phyloP scores from a whole-genome alignment of 2,113 vertebrate species.

The Vombatus ursinus region DNA sequence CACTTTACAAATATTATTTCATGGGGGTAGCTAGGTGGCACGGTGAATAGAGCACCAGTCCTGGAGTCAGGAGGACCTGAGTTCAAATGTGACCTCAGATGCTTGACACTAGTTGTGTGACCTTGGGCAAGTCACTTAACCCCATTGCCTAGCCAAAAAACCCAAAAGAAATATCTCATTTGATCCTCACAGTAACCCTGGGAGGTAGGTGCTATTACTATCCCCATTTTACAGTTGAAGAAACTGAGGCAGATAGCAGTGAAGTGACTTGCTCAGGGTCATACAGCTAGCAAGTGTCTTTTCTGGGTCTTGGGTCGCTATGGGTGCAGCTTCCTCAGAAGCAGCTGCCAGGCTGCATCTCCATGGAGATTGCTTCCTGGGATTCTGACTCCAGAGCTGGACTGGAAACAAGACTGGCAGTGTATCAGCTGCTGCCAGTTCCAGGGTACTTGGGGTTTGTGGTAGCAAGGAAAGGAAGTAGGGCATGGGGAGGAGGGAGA shows the following conservation, averaged over 20 bases:
- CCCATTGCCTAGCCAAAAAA: too few species aligned
- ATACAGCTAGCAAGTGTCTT: neutral
- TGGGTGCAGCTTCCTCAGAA: neutral
- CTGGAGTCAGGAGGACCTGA: too few species aligned
- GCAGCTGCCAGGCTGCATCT: neutral
- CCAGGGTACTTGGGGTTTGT: neutral
- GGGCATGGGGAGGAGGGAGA: neutral
- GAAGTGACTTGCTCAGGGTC: too few species aligned
- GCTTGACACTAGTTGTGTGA: too few species aligned
- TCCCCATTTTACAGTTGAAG: neutral
- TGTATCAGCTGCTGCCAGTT: neutral
- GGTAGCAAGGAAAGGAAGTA: neutral
- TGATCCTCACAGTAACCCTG: neutral
- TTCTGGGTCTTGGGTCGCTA: too few species aligned
- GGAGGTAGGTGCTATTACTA: neutral
- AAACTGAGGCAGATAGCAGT: neutral
- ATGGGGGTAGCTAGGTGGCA: too few species aligned
- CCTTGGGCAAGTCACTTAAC: too few species aligned
- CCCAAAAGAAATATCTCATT: neutral
- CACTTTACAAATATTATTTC: neutral
- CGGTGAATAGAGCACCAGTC: too few species aligned
- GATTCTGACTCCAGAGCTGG: too few species aligned
- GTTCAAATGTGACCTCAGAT: too few species aligned
- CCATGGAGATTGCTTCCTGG: too few species aligned
- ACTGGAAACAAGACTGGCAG: neutral